phyloP scores from a whole-genome alignment of 1,140 invertebrate species.

The Drosophila mauritiana region DNA sequence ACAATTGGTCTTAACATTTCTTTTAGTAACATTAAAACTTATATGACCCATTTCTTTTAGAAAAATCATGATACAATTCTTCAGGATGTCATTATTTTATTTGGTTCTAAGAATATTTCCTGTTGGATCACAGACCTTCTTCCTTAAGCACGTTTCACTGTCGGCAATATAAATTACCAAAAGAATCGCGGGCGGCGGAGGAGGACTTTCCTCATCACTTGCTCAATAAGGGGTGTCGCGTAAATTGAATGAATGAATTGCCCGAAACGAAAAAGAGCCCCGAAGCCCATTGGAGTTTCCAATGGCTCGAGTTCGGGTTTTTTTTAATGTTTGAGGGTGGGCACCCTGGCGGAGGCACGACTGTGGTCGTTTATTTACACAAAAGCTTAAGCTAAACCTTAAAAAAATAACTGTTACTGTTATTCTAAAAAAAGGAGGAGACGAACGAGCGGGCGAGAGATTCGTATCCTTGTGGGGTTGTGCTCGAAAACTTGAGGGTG shows the following conservation, averaged over 20 bases:
- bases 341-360: conserved; percentile 50
- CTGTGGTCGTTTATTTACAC: conserved; percentile 83
- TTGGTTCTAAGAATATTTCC: not conserved
- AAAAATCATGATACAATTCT: too few species aligned
- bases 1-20: too few species aligned
- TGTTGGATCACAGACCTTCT: not conserved
- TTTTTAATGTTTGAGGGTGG: conserved; percentile 37
- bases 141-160: conserved; percentile 16
- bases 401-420: conserved; percentile 83
- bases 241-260: conserved; percentile 84
- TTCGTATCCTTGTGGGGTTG: conserved; percentile 65
- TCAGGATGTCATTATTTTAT: not conserved
- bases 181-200: conserved; percentile 17
- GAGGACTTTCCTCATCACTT: conserved; percentile 55
- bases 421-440: conserved; percentile 71
- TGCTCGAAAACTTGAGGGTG: conserved; percentile 59
- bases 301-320: conserved; percentile 10
- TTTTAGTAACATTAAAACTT: too few species aligned
- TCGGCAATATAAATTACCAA: conserved; percentile 54
- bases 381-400: conserved; percentile 83
- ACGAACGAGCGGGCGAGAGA: conserved; percentile 42
- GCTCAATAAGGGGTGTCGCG: conserved; percentile 72
- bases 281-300: conserved; percentile 41
- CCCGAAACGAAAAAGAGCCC: conserved; percentile 50
- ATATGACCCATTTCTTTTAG: too few species aligned